Base-by-base conservation (phyloP, 2,797 vertebrate species). In the Acropternis orthonyx region DNA sequence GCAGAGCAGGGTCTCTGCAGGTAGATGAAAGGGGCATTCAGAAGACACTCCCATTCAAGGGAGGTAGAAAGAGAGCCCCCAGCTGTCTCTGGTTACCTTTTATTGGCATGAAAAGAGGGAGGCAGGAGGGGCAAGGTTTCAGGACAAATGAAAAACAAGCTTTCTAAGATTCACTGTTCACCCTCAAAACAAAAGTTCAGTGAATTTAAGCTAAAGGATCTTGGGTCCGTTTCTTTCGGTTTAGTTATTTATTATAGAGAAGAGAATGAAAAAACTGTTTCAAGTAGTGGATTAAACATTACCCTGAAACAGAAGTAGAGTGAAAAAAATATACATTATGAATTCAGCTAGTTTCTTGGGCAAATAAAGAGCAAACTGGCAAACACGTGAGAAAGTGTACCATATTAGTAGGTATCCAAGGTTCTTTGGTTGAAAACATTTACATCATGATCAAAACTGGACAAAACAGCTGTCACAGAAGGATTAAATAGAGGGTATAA, bases 81-180 rank as follows among this genome's bases (percentile, higher is more conserved):
- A 93, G 93, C 61, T 92, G 69, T 92, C 93, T 93, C 93, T 91
- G 82, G 92, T 95, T 96, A 96, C 96, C 89, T 97, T 97, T 95
- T 36, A 93, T 94, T 91, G 51, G 69, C 86, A 92, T 93, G 89
- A 94, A 97, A 93, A 88, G 55, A 32, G 27, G 55, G 49, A 89
- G 66, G 58, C 69, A 73, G 83, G 76, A 88, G 80, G 41, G 62
- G 16, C 15, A 85, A 85, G 65, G 67, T 94, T 97, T 95, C 94
- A 77, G 94, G 77, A 77, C 80, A 93, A 95, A 86, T 61, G 77
- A 95, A 95, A 96, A 96, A 76, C 67, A 90, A 96, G 89, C 85
- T 96, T 89, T 95, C 92, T 92, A 87, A 96, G 88, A 88, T 95
- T 86, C 67, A 51, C 77, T 94, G 92, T 95, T 95, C 81, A 95